These are phyloP conservation scores for Ochropleura plecta DNA, from an alignment of 2,888 invertebrate genomes.

Conservation along the genomic window DNA sequence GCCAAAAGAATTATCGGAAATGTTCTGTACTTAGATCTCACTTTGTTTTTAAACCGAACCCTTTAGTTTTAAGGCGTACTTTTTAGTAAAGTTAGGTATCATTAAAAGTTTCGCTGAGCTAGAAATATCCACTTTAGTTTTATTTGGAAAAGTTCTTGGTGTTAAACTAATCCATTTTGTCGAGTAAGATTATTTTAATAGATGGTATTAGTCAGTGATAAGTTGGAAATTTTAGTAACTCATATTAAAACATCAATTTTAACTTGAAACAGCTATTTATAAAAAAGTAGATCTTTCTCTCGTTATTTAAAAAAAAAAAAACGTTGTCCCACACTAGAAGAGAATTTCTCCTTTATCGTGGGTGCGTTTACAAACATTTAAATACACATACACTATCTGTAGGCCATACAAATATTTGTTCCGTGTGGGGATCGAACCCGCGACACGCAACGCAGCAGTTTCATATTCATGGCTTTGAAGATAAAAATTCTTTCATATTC, in stretches of 20 bases:
- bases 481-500: too few relatives aligned
- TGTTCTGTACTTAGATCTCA: not conserved
- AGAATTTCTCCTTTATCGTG: too few relatives aligned
- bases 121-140: not conserved
- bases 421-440: too few relatives aligned
- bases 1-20: not conserved
- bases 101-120: conserved; percentile 1
- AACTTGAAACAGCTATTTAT: not conserved
- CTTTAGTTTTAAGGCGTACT: not conserved
- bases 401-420: too few relatives aligned
- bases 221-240: conserved; percentile 5
- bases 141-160: conserved; percentile 3
- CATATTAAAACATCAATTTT: not conserved
- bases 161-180: conserved; percentile 12
- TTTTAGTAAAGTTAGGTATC: not conserved
- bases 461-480: too few relatives aligned
- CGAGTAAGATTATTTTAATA: conserved; percentile 23
- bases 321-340: too few relatives aligned
- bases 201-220: not conserved
- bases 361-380: too few relatives aligned
- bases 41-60: not conserved
- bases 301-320: too few relatives aligned
- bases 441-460: too few relatives aligned
- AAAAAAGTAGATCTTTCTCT: not conserved
- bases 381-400: too few relatives aligned